These are phyloP conservation scores for Neodiprion lecontei DNA, from an alignment of 1,140 invertebrate species.

Conservation along the genomic window DNA sequence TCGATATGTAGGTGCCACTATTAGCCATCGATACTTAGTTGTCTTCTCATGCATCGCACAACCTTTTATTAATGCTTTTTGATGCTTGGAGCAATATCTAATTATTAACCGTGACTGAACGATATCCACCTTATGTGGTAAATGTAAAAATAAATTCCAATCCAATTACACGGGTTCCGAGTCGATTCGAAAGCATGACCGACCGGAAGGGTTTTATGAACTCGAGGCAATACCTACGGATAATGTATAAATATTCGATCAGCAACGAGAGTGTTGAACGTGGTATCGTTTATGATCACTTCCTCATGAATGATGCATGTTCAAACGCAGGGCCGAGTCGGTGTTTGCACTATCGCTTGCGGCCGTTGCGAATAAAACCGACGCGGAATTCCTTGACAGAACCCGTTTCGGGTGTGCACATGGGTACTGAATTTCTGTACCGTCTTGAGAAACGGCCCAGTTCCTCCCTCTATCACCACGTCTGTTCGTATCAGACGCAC, in stretches of 20 bases:
- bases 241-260: background rate
- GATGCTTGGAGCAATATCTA: no score
- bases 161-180: background rate
- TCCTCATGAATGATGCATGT: conserved; percentile 8
- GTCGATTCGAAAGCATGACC: background rate
- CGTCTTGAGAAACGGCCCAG: background rate
- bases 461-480: background rate
- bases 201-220: background rate
- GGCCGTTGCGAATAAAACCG: background rate
- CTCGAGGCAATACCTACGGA: background rate
- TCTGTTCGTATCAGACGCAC: conserved; percentile 14
- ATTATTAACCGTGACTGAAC: no score
- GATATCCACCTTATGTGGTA: no score
- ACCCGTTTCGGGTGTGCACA: background rate
- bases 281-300: conserved; percentile 2
- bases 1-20: no score
- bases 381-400: no score
- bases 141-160: background rate
- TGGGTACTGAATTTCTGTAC: background rate
- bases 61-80: no score
- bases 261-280: background rate
- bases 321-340: background rate
- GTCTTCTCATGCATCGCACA: no score
- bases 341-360: background rate
- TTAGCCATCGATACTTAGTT: no score